phyloP scores from a whole-genome alignment of 92 coral and sea anemone species.

The Virgularia gustaviana region DNA sequence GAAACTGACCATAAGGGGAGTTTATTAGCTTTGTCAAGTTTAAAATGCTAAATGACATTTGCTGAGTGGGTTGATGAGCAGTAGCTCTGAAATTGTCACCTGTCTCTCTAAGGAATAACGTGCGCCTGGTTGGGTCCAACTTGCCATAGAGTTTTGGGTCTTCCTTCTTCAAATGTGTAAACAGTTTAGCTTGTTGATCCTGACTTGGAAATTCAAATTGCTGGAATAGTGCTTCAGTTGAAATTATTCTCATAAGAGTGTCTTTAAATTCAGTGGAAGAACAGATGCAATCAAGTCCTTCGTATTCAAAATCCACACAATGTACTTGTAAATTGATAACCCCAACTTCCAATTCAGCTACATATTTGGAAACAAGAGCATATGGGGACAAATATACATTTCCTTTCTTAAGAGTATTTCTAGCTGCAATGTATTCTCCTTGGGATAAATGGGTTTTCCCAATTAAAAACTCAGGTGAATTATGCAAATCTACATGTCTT shows the following conservation, averaged over 20 bases:
- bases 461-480: slow-evolving; percentile 41
- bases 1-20: slow-evolving; percentile 49
- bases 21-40: slow-evolving; percentile 45
- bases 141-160: slow-evolving; percentile 32
- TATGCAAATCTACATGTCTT: slow-evolving; percentile 26
- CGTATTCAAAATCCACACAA: slow-evolving; percentile 37
- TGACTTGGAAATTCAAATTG: slow-evolving; percentile 42
- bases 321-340: slow-evolving; percentile 27
- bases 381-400: slow-evolving; percentile 42
- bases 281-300: slow-evolving; percentile 43
- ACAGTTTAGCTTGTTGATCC: slow-evolving; percentile 43
- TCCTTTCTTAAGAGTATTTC: slow-evolving; percentile 38
- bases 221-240: slow-evolving; percentile 10
- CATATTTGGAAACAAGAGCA: slow-evolving; percentile 33
- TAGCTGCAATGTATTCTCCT: slow-evolving; percentile 47
- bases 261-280: slow-evolving; percentile 41
- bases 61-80: slow-evolving; percentile 46
- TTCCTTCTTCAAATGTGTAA: slow-evolving; percentile 42
- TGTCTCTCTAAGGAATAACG: slow-evolving; percentile 41
- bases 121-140: slow-evolving; percentile 36
- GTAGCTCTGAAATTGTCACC: slow-evolving; percentile 49
- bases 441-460: slow-evolving; percentile 45
- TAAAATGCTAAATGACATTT: slow-evolving; percentile 42
- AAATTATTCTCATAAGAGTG: slow-evolving; percentile 34
- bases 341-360: slow-evolving; percentile 44